phyloP scores from a whole-genome alignment of 2,797 vertebrate genomes.

The Dendrocincla fuliginosa region DNA sequence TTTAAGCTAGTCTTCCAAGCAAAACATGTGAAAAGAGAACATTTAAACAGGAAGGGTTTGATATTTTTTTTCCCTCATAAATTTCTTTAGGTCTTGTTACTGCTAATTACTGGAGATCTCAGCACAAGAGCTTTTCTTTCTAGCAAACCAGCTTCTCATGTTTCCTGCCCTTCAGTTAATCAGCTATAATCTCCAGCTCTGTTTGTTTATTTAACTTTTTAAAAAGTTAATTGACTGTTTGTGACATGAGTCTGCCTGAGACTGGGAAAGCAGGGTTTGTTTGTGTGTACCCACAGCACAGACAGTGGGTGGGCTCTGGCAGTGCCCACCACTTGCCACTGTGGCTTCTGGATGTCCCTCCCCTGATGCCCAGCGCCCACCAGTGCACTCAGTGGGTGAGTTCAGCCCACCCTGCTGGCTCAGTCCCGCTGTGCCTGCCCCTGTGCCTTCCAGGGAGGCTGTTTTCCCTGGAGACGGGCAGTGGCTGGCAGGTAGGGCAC shows the following conservation, averaged over 20 bases:
- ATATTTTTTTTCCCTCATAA: neutral
- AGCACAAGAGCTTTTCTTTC: conserved; percentile 37
- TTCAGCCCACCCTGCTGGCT: neutral
- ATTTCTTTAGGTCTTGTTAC: conserved; percentile 30
- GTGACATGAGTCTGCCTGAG: neutral
- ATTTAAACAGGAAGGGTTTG: conserved; percentile 44
- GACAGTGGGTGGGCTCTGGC: neutral
- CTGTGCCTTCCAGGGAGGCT: neutral
- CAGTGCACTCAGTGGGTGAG: accelerated
- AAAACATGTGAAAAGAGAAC: conserved; percentile 56
- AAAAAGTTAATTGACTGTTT: conserved; percentile 5
- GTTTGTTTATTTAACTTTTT: conserved; percentile 32
- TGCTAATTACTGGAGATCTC: conserved; percentile 41
- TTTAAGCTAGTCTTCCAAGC: conserved; percentile 42
- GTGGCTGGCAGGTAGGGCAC: neutral
- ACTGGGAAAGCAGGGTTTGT: neutral
- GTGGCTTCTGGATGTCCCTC: neutral
- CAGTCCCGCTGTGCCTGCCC: accelerated
- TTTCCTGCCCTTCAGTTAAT: conserved; percentile 40
- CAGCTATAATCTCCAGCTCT: neutral
- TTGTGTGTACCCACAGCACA: accelerated
- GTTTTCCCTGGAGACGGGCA: accelerated
- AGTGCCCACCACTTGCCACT: neutral
- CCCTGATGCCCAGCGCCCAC: neutral
- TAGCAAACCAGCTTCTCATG: conserved; percentile 40